These are phyloP conservation scores for Euphonia xanthogaster DNA, from an alignment of 2,797 vertebrate species.

Conservation along the genomic window DNA sequence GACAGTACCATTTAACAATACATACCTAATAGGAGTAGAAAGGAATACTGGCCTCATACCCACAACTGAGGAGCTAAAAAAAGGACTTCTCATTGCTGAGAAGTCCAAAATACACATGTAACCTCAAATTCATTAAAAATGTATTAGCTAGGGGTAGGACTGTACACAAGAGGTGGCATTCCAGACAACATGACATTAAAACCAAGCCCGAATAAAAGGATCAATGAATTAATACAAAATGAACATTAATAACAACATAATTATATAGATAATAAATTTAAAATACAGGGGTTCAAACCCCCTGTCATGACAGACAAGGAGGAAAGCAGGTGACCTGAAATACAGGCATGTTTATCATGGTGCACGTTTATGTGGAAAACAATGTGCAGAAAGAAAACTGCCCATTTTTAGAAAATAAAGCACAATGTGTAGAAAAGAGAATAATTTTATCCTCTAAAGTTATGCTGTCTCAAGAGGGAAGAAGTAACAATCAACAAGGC, in stretches of 20 bases:
- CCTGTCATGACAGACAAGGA: not conserved
- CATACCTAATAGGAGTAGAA: rapidly evolving
- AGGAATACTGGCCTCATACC: not conserved
- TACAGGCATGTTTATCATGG: not conserved
- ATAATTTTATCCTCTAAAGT: not conserved
- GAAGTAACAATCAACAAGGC: not conserved
- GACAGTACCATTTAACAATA: not conserved
- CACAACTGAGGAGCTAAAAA: not conserved
- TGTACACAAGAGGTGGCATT: not conserved
- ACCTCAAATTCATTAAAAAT: not conserved
- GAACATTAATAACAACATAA: not conserved
- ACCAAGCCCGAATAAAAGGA: not conserved
- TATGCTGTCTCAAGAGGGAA: not conserved
- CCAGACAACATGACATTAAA: not conserved
- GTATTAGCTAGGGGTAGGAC: not conserved
- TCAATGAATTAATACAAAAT: not conserved
- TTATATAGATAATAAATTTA: not conserved
- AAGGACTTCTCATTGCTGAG: not conserved
- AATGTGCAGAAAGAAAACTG: not conserved
- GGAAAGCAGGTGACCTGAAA: not conserved
- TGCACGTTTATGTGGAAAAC: not conserved
- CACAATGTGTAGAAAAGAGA: not conserved
- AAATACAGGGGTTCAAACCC: not conserved
- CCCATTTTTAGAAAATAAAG: not conserved
- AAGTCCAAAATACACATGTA: not conserved